phyloP scores from a whole-genome alignment of 2,797 vertebrate species.

The Macropus fuliginosus region DNA sequence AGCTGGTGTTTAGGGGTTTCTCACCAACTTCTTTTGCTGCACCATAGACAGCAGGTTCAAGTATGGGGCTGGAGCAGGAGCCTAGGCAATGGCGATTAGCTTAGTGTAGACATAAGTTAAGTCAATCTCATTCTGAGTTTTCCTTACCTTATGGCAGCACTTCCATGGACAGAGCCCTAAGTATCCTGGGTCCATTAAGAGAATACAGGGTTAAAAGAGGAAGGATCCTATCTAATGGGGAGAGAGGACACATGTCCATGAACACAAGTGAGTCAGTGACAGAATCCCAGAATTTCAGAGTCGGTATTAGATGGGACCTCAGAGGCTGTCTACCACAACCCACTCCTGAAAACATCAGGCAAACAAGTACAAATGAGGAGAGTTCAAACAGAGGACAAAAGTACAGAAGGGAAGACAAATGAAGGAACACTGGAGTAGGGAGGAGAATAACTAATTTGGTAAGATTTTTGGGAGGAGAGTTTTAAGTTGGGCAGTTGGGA shows the following conservation, averaged over 20 bases:
- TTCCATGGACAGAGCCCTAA: not conserved
- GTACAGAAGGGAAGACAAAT: not conserved
- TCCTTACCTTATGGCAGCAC: not conserved
- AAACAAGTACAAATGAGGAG: not conserved
- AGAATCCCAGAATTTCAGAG: not conserved
- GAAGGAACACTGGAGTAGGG: not conserved
- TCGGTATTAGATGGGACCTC: not conserved
- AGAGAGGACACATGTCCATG: not conserved
- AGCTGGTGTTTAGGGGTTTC: not conserved
- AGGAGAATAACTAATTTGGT: not conserved
- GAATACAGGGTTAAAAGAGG: not conserved
- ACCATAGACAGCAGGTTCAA: not conserved
- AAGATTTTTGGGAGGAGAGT: not conserved
- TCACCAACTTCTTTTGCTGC: not conserved
- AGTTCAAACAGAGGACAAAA: not conserved
- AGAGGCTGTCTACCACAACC: not conserved
- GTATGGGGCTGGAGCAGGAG: not conserved
- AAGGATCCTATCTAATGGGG: not conserved
- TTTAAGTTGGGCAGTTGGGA: not conserved
- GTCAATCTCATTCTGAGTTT: not conserved
- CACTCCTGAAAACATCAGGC: not conserved
- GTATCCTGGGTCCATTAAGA: not conserved
- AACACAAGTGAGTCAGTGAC: not conserved
- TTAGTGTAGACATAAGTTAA: not conserved
- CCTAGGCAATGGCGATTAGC: not conserved